Conservation (phyloP, 2,113 vertebrate species). For the Odontophorus gujanensis region DNA sequence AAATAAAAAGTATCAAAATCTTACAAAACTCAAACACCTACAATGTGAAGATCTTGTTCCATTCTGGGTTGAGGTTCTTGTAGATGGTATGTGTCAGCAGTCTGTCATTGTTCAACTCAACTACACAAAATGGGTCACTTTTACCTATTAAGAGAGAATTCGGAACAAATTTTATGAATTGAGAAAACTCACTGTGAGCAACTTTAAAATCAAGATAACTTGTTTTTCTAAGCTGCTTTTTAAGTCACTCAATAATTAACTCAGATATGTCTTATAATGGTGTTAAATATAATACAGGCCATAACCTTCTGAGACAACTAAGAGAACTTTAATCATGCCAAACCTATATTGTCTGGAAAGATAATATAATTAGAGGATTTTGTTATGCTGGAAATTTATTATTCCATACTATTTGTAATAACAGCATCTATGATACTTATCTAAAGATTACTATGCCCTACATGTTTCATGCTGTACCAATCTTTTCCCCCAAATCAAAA, state of each 20-base stretch:
- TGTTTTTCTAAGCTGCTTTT: not conserved
- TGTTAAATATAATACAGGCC: no score
- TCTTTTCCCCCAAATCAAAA: conserved; percentile 17
- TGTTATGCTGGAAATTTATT: conserved; percentile 19
- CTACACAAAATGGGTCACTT: conserved; percentile 98
- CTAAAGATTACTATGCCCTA: not conserved
- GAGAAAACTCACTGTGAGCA: not conserved
- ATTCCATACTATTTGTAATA: conserved; percentile 19
- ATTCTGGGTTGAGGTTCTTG: conserved; percentile 97
- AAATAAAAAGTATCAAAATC: not conserved
- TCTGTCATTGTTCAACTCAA: conserved; percentile 96
- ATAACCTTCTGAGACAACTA: not conserved
- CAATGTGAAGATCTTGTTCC: conserved; percentile 99
- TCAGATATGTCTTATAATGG: not conserved
- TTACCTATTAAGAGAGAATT: conserved; percentile 84
- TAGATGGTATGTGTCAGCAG: conserved; percentile 96
- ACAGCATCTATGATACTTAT: not conserved
- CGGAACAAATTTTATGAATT: not conserved
- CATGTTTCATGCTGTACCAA: not conserved
- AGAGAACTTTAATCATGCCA: not conserved
- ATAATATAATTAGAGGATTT: not conserved
- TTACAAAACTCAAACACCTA: conserved; percentile 78
- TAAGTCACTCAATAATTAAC: not conserved
- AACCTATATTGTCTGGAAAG: not conserved
- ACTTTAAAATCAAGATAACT: not conserved